These are phyloP conservation scores for Amphiprion clarkii DNA, from an alignment of 2,797 vertebrate genomes.

Conservation along the genomic window DNA sequence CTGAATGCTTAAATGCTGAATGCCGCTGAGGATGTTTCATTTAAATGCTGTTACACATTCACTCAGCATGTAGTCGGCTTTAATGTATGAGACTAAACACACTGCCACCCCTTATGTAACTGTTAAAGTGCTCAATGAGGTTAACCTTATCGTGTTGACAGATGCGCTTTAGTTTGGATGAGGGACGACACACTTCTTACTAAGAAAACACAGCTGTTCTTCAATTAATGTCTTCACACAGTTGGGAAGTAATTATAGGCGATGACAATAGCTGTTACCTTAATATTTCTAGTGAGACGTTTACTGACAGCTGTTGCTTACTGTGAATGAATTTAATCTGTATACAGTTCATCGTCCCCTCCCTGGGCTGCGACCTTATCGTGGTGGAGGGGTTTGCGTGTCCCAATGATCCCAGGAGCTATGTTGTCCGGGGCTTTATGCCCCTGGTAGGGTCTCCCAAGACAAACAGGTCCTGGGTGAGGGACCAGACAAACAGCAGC, in stretches of 20 bases:
- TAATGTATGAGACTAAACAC: constrained; percentile 7
- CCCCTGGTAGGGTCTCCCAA: too few relatives aligned
- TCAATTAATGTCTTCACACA: neutral
- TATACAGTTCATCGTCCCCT: too few relatives aligned
- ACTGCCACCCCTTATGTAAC: neutral
- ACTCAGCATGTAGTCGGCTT: neutral
- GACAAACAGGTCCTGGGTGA: too few relatives aligned
- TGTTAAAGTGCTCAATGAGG: neutral
- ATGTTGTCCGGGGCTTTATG: too few relatives aligned
- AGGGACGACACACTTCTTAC: neutral
- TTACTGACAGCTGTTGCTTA: neutral
- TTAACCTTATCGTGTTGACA: neutral
- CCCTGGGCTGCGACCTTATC: too few relatives aligned
- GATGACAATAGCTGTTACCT: neutral
- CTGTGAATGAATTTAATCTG: neutral
- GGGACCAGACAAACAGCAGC: too few relatives aligned
- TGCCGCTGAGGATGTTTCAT: neutral
- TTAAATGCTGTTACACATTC: neutral
- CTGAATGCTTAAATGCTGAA: neutral
- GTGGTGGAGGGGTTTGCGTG: too few relatives aligned
- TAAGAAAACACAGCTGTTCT: neutral
- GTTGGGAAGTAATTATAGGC: constrained; percentile 3
- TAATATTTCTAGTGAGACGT: neutral
- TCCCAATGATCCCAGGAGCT: too few relatives aligned
- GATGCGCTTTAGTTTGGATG: neutral